Base-by-base conservation (phyloP, 2,888 invertebrate genomes). In the Polietes domitor region DNA sequence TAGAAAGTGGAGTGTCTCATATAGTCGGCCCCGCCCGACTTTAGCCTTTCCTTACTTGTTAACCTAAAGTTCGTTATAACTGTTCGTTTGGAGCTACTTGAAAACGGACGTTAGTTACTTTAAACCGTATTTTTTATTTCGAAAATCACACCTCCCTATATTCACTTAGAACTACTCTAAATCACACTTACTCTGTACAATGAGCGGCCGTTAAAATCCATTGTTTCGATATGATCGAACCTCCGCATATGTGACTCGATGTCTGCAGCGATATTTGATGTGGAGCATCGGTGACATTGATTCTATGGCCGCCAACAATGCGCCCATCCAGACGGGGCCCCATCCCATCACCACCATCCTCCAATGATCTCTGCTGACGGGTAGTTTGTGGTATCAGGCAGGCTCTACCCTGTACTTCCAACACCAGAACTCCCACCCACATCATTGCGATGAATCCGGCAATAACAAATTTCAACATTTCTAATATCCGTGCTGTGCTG, bases 201-300 rank as follows among this genome's bases (percentile, higher is more conserved):
- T 92, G 92, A 0, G 92, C 92, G 6, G 92, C 92, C 0, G 92
- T 92, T 6, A 92, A 77, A 28, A 92, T 86, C 92, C 92, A 92
- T 37, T 90, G 88, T 0, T 82, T 68, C n/a, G 89, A 89, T 63
- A 92, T 91, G 26, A 92, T 87, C 0, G 92, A 92, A 7, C 92
- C 92, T 1, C 92, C 92, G 79, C 92, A 92, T 41, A 92, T 90
- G 71, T 92, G 92, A 1, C 88, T 87, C 0, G 86, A 86, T 5
- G 89, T 89, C 83, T 92, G 92, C 61, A 92, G 41, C 0, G 92
- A 92, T 12, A 92, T 88, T 84, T 92, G 92, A 87, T 92, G 89
- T 0, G 92, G 92, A 0, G 91, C 92, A 80, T 92, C 91, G 12
- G 91, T 91, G 12, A 92, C 92, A 50, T 92, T 91, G 15, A 92